A percentile compares a stretch with the other conserved stretches of the same genome.
Evolutionary conservation across 2,797 vertebrate species (phyloP).

Genomic region (Myripristis jacobus): DNA sequence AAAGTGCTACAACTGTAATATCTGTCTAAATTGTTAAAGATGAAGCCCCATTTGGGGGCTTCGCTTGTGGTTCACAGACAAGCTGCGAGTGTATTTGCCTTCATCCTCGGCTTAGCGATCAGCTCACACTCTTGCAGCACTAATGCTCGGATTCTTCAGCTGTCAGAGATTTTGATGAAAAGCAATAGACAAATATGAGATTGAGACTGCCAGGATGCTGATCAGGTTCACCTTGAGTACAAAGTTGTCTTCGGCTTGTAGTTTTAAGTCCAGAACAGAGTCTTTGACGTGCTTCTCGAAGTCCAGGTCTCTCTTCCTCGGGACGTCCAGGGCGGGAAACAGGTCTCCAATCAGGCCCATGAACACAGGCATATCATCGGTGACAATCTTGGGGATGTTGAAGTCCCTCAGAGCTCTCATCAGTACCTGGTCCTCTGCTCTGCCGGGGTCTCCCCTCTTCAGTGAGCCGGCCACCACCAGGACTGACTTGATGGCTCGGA

Average conservation of each 20-base stretch:
- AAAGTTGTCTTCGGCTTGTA: slow-evolving; percentile 96
- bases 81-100: slow-evolving; percentile 60
- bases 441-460: slow-evolving; percentile 89
- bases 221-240: slow-evolving; percentile 88
- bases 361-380: slow-evolving; percentile 93
- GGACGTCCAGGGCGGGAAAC: slow-evolving; percentile 92
- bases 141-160: slow-evolving; percentile 16
- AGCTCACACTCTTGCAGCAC: slow-evolving; percentile 8
- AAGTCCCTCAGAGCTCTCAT: slow-evolving; percentile 96
- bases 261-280: slow-evolving; percentile 88
- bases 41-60: slow-evolving; percentile 56
- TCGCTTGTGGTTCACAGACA: slow-evolving; percentile 34
- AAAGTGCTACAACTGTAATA: slow-evolving; percentile 72
- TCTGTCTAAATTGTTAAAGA: slow-evolving; percentile 70
- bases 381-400: slow-evolving; percentile 95
- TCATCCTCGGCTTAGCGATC: slow-evolving; percentile 25
- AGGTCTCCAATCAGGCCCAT: slow-evolving; percentile 94
- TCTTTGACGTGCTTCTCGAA: slow-evolving; percentile 90
- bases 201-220: neutral
- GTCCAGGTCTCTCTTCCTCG: slow-evolving; percentile 87
- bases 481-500: slow-evolving; percentile 96
- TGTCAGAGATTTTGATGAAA: slow-evolving; percentile 50
- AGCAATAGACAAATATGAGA: slow-evolving; percentile 8
- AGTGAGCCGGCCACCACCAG: slow-evolving; percentile 94
- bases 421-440: slow-evolving; percentile 94